Evolutionary conservation across 1,140 invertebrate genomes (phyloP), one percentile per base, ranked within the genome.

Genomic region (Phortica variegata): DNA sequence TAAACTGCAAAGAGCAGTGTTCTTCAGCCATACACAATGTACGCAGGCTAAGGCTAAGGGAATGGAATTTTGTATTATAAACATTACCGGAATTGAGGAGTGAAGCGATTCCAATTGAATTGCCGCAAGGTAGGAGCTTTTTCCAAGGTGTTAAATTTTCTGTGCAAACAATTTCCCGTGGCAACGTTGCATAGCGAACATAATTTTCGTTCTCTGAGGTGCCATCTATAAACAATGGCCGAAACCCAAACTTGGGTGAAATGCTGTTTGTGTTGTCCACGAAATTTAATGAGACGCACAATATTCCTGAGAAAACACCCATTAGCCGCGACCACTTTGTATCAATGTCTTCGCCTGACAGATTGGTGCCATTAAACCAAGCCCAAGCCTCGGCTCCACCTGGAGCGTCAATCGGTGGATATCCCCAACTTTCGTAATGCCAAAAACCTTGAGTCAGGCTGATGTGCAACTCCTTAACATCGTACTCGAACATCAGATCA

Each of bases 101-200:
- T 2, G 88, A 86, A 17, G 90, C 85, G 49, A 97, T 79, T 17
- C 95, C 95, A 75, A 86, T 83, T 76, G 85, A 88, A 32, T 88
- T 87, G 70, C 90, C 86, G 79, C 96, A 98, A 2, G 96, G 96
- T 23, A 98, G 73, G 2, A 98, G 78, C 77, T 98, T 98, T 69
- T 95, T 96, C 87, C 95, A 98, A 3, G 96, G 96, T 21, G 96
- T 98, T 56, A 99, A 80, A 81, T 99, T 99, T 81, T 98, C 95
- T 15, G 96, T 98, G 72, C 97, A 99, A 7, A 97, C 92, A 65
- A 95, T 91, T 84, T 99, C 97, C 50, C 90, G 81, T 0, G 96
- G 93, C 46, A 99, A 76, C 32, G 89, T 86, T 2, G 94, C 85
- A 81, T 97, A 97, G 54, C 72, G 50, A 1, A 74, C 47, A 29